Percentiles rank a stretch among this genome's conserved stretches.
Evolutionary conservation across 2,113 vertebrate genomes (phyloP).

Genomic region (Tylochromis polylepis): DNA sequence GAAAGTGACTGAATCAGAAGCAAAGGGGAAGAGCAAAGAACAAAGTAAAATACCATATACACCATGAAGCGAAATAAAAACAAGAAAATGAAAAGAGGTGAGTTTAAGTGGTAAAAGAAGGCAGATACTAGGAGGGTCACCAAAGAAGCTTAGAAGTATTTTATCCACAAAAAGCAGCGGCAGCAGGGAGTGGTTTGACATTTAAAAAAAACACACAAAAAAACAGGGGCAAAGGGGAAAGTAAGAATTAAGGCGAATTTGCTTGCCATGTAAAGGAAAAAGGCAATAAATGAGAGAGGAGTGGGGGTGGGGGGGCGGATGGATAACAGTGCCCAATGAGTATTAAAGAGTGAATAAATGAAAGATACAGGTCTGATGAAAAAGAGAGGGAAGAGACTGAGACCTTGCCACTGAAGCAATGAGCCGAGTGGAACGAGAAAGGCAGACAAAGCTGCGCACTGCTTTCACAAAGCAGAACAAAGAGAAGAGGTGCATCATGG

Average conservation of each 20-base stretch:
- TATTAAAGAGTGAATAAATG: conserved; percentile 20
- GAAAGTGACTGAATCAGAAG: background rate
- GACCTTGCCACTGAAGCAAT: conserved; percentile 57
- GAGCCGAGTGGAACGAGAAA: conserved; percentile 47
- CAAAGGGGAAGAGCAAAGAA: background rate
- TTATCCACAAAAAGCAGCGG: background rate
- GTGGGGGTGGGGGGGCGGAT: background rate
- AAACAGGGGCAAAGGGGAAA: conserved; percentile 7
- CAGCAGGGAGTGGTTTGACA: conserved; percentile 1
- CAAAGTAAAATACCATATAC: background rate
- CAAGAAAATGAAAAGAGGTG: background rate
- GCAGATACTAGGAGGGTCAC: background rate
- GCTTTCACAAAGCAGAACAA: conserved; percentile 65
- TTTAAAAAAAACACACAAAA: background rate
- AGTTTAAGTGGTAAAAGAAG: background rate
- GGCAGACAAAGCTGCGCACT: conserved; percentile 61
- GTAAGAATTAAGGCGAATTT: background rate
- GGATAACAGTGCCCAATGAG: background rate
- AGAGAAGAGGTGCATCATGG: conserved; percentile 68
- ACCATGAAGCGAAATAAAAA: background rate
- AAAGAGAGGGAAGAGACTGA: conserved; percentile 29
- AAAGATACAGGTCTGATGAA: conserved; percentile 18
- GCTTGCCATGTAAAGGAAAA: background rate
- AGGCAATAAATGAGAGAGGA: background rate
- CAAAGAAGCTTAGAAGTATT: background rate